Percentiles rank a stretch among this genome's conserved stretches.
Conservation (phyloP, 2,888 invertebrate genomes). For the Melipona beecheii region DNA sequence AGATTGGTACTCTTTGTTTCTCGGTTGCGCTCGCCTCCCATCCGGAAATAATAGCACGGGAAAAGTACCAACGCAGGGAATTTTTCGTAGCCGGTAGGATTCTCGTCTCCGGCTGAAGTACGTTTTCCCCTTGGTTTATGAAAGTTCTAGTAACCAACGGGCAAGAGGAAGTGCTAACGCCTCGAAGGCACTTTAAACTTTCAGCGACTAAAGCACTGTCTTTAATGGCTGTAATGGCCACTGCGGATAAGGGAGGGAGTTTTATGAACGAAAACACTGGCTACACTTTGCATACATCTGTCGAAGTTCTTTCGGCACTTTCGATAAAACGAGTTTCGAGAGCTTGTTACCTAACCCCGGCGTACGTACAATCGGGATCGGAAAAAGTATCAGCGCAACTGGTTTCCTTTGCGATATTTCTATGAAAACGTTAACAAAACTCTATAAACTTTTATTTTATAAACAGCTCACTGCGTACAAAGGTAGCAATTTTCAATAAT, state of each 20-base stretch:
- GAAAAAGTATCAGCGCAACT: no score
- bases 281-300: constrained; percentile 28
- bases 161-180: constrained; percentile 57
- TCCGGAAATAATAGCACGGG: constrained; percentile 22
- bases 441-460: no score
- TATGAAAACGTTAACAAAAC: no score
- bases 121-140: constrained; percentile 60
- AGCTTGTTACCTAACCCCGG: neutral
- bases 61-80: constrained; percentile 29
- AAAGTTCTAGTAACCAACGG: constrained; percentile 64
- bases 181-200: constrained; percentile 70
- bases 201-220: constrained; percentile 53
- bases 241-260: constrained; percentile 38
- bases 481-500: no score
- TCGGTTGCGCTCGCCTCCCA: neutral
- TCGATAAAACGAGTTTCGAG: neutral
- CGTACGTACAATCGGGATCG: no score
- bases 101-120: constrained; percentile 41
- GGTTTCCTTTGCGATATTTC: no score
- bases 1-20: constrained; percentile 20
- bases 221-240: constrained; percentile 59
- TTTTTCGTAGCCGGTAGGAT: constrained; percentile 42
- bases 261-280: constrained; percentile 50
- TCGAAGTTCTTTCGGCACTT: constrained; percentile 14
- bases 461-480: no score